Evolutionary conservation across 2,113 vertebrate genomes (phyloP), one percentile per base, ranked within the genome.

Genomic region (Larimichthys crocea): DNA sequence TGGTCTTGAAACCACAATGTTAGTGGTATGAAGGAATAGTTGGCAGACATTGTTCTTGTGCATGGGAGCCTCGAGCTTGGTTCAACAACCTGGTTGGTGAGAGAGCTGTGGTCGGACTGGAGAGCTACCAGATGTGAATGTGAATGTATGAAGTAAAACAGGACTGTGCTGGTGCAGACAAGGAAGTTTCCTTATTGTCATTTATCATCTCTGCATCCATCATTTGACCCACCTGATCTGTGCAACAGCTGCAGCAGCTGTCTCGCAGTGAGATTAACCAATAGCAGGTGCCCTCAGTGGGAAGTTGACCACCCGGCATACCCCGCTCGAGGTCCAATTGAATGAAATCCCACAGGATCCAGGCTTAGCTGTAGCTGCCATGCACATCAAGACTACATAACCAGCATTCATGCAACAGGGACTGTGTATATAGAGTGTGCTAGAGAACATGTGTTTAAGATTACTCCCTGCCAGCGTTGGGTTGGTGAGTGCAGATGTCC

Each of bases 231-330:
- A 64, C 24, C 50, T 74, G 70, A 52, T 19, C 10, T 4, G 42
- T 24, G 65, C 29, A 63, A 61, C 89, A 91, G 93, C 93, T 93
- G 91, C 81, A 76, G 84, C 90, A 85, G 85, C 84, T 85, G 84
- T 70, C 76, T 40, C 46, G 17, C 46, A 9, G 50, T 52, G 69
- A 79, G 87, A 84, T 73, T 59, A 74, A 83, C 79, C 81, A 55
- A 56, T 46, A 82, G 87, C 90, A 89, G 92, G 84, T 91, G 89
- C 22, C 63, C 68, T 65, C 69, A 66, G 71, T 85, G 84, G 88
- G 91, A 91, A 84, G 74, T 0, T 29, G 76, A 77, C 85, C 86
- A 85, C 82, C 90, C 64, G 12, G 20, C 56, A 0, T 2, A 50
- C 16, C 52, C 10, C 6, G 42, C 44, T 42, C 48, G 1, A 10